These are phyloP conservation scores for Brachionus paranguensis DNA, from an alignment of 1,140 invertebrate genomes.

Conservation along the genomic window DNA sequence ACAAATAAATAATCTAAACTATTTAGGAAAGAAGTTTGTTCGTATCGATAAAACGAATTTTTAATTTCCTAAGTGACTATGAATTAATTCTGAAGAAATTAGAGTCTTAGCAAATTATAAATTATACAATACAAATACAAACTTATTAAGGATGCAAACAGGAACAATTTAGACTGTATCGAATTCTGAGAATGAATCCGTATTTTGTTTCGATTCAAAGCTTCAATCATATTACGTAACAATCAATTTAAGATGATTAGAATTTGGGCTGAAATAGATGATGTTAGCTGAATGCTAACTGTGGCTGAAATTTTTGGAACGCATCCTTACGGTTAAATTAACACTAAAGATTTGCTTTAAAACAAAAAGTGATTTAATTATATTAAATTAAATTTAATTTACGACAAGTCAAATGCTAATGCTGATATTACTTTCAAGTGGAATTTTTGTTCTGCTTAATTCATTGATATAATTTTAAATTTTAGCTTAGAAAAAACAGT, in stretches of 20 bases:
- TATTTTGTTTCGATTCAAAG: background rate
- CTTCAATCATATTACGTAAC: background rate
- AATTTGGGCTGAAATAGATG: background rate
- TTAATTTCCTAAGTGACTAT: background rate
- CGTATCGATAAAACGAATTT: background rate
- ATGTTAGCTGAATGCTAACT: background rate
- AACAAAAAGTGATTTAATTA: background rate
- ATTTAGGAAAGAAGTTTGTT: background rate
- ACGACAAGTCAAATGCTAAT: background rate
- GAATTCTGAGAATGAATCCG: background rate
- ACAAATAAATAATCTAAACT: background rate
- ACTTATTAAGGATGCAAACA: background rate
- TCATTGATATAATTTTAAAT: background rate
- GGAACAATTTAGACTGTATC: background rate
- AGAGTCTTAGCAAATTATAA: background rate
- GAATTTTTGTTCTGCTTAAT: background rate
- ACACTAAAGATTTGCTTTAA: background rate
- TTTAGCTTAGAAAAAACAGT: background rate
- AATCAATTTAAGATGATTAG: background rate
- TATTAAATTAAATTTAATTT: background rate
- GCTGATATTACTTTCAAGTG: background rate
- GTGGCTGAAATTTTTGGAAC: background rate
- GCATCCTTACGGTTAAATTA: background rate
- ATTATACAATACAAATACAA: background rate
- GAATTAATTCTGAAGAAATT: background rate